A percentile compares a stretch with the other conserved stretches of the same genome.
phyloP scores from a whole-genome alignment of 1,140 invertebrate species.

The Liolophura sinensis region DNA sequence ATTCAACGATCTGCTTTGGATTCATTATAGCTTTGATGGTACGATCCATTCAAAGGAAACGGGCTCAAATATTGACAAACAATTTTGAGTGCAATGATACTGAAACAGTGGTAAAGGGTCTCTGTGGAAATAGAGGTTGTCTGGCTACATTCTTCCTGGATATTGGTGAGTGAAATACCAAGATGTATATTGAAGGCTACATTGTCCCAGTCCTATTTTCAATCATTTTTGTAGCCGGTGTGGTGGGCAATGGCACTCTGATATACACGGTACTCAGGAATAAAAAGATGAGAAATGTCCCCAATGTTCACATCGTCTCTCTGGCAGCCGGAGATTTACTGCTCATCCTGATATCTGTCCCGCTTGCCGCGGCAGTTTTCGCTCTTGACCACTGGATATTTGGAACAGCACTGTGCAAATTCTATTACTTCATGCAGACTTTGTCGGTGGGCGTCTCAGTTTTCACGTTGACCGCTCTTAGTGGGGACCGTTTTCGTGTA shows the following conservation, averaged over 20 bases:
- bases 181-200: constrained; percentile 73
- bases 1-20: too few species aligned
- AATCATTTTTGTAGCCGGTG: constrained; percentile 82
- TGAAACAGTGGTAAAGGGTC: too few species aligned
- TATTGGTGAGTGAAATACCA: neutral
- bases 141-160: too few species aligned
- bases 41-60: too few species aligned
- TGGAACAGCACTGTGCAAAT: constrained; percentile 72
- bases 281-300: constrained; percentile 66
- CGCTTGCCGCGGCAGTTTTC: constrained; percentile 79
- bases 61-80: too few species aligned
- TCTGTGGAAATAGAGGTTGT: too few species aligned
- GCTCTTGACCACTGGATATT: constrained; percentile 85
- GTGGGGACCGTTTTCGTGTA: constrained; percentile 82
- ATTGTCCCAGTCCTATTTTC: constrained; percentile 81
- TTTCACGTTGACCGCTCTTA: constrained; percentile 84
- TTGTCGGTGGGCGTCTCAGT: constrained; percentile 89
- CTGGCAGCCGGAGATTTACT: constrained; percentile 77
- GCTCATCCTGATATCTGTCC: constrained; percentile 77
- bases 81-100: too few species aligned
- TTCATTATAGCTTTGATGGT: too few species aligned
- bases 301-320: constrained; percentile 83
- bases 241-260: constrained; percentile 82
- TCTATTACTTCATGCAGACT: constrained; percentile 82
- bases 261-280: constrained; percentile 59